Evolutionary conservation across 2,113 vertebrate genomes (phyloP).

Genomic region (Archilochus colubris): DNA sequence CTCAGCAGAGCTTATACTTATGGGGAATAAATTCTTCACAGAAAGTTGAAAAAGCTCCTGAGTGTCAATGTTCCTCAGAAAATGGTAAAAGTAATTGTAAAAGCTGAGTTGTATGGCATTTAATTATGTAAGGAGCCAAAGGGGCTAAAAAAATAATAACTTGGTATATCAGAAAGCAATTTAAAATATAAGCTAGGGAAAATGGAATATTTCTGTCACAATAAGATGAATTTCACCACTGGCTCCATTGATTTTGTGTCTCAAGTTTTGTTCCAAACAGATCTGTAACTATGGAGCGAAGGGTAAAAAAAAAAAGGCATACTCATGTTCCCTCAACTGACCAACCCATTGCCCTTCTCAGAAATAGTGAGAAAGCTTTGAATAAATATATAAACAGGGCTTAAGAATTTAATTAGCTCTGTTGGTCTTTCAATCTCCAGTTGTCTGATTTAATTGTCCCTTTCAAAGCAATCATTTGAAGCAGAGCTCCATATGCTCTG

Average conservation of each 20-base stretch:
- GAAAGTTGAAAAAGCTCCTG: constrained; percentile 27
- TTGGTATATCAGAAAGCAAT: constrained; percentile 63
- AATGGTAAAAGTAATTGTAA: constrained; percentile 61
- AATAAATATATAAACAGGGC: constrained; percentile 29
- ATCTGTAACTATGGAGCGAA: neutral
- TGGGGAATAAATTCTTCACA: constrained; percentile 28
- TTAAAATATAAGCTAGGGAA: constrained; percentile 54
- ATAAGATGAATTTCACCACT: constrained; percentile 49
- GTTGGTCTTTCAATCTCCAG: constrained; percentile 23
- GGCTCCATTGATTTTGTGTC: constrained; percentile 19
- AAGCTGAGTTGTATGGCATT: constrained; percentile 29
- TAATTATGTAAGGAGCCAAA: constrained; percentile 55
- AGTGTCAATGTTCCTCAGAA: constrained; percentile 33
- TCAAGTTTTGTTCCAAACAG: constrained; percentile 23
- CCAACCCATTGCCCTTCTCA: neutral
- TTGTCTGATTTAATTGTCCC: constrained; percentile 44
- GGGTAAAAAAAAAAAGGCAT: neutral
- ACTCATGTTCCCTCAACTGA: neutral
- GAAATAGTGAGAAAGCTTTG: neutral
- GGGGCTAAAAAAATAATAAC: constrained; percentile 58
- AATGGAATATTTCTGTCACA: constrained; percentile 63
- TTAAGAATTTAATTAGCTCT: constrained; percentile 41
- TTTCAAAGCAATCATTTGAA: constrained; percentile 38
- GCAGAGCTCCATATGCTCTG: constrained; percentile 24
- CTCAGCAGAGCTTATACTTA: constrained; percentile 6